Evolutionary conservation across 2,888 invertebrate species (phyloP), one percentile per base, ranked within the genome.

Genomic region (Melanophora roralis): DNA sequence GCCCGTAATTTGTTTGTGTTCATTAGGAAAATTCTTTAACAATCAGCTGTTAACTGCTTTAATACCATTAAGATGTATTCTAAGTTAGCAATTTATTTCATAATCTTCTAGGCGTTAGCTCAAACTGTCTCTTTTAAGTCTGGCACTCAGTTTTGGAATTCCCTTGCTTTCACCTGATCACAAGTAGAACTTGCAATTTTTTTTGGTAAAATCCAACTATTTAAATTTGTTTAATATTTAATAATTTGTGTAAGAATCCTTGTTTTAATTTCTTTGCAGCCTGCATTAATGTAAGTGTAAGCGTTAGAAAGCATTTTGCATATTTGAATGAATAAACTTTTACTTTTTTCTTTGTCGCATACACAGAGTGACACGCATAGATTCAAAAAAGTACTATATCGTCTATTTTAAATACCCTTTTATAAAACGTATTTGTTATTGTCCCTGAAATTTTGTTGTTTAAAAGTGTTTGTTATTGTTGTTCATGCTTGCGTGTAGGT

Each of bases 321-420:
- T 83, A 83, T 83, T 84, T 84, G 87, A 85, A 69, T 74, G 69
- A 79, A 74, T 69, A 59, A 74, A 74, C 74, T 64, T 78, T 73
- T 68, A 68, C 49, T 72, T 60, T 83, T 86, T 78, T 82, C 76
- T n/a, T n/a, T n/a, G n/a, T n/a, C n/a, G n/a, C n/a, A n/a, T n/a
- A n/a, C n/a, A n/a, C n/a, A n/a, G n/a, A n/a, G n/a, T n/a, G n/a
- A 82, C 68, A 83, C 72, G 75, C 45, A 62, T 59, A 64, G 75
- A 71, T 21, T 49, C 21, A 49, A 9, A 57, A 47, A 57, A 16
- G 47, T 12, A 14, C 43, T n/a, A 45, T 47, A 11, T 47, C 12
- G 4, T 49, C 36, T 45, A 47, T 68, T 49, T 53, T 43, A 27
- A 23, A 32, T 23, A 36, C 43, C 34, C 23, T 34, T 2, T 49